A percentile compares a stretch with the other conserved stretches of the same genome.
These are phyloP conservation scores for Agonopterix heracliana DNA, from an alignment of 2,888 invertebrate genomes.

Conservation along the genomic window DNA sequence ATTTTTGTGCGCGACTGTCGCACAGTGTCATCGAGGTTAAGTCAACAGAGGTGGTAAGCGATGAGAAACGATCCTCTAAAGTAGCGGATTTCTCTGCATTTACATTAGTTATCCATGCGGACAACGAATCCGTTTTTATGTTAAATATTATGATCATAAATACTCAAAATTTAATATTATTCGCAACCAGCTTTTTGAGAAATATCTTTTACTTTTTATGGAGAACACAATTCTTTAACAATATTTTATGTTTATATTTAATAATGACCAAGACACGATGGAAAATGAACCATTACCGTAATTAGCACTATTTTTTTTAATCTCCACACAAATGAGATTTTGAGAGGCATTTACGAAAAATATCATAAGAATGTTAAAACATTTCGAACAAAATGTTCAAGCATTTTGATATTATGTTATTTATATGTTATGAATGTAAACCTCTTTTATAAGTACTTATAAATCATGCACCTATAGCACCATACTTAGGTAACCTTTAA, in stretches of 20 bases:
- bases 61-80: conserved; percentile 60
- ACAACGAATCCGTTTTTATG: conserved; percentile 33
- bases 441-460: background rate
- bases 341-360: no score
- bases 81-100: conserved; percentile 57
- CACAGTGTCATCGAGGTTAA: conserved; percentile 37
- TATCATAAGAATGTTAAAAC: no score
- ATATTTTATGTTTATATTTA: background rate
- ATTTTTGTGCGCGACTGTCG: conserved; percentile 28
- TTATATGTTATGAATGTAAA: background rate
- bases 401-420: background rate
- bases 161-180: conserved; percentile 27
- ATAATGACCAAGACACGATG: background rate
- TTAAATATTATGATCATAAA: conserved; percentile 34
- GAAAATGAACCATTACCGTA: no score
- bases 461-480: conserved; percentile 7
- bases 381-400: no score
- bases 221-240: background rate
- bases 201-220: background rate
- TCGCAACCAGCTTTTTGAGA: conserved; percentile 23
- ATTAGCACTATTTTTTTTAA: no score
- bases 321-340: no score
- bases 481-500: conserved; percentile 9
- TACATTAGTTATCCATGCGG: conserved; percentile 43
- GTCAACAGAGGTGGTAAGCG: conserved; percentile 56